Conservation (phyloP, 1,140 invertebrate genomes). For the Musca domestica region DNA sequence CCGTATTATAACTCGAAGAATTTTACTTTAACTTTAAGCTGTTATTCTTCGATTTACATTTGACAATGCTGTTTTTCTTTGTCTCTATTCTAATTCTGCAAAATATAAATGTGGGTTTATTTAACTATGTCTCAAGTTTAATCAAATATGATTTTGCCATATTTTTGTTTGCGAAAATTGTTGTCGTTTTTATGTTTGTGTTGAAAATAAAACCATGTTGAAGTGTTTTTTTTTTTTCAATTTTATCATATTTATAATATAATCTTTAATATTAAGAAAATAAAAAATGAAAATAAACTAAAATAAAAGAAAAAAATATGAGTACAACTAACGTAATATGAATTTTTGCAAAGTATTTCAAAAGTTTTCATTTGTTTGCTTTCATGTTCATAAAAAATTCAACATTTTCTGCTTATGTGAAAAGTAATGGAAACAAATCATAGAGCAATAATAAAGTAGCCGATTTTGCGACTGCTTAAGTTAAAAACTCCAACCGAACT, state of each 20-base stretch:
- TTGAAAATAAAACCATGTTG: constrained; percentile 13
- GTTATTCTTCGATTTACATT: too few species aligned
- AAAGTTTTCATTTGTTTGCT: neutral
- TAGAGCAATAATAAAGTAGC: constrained; percentile 2
- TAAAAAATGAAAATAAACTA: constrained; percentile 20
- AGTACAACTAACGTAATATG: constrained; percentile 21
- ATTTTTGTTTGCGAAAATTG: too few species aligned
- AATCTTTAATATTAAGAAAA: constrained; percentile 19
- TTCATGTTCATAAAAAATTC: constrained; percentile 14
- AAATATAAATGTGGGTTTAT: too few species aligned
- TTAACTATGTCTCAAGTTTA: too few species aligned
- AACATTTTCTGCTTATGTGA: constrained; percentile 9
- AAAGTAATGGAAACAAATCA: constrained; percentile 5
- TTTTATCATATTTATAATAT: constrained; percentile 22
- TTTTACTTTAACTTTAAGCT: too few species aligned
- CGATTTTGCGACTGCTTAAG: constrained; percentile 1
- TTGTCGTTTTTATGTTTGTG: neutral
- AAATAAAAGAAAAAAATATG: constrained; percentile 14
- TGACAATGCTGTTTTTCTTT: too few species aligned
- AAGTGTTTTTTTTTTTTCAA: constrained; percentile 3
- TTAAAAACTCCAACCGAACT: neutral
- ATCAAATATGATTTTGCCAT: too few species aligned
- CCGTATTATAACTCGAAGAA: too few species aligned
- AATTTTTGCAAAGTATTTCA: constrained; percentile 21
- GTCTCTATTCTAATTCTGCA: too few species aligned